phyloP scores from a whole-genome alignment of 2,888 invertebrate species.

The Halictus ligatus region DNA sequence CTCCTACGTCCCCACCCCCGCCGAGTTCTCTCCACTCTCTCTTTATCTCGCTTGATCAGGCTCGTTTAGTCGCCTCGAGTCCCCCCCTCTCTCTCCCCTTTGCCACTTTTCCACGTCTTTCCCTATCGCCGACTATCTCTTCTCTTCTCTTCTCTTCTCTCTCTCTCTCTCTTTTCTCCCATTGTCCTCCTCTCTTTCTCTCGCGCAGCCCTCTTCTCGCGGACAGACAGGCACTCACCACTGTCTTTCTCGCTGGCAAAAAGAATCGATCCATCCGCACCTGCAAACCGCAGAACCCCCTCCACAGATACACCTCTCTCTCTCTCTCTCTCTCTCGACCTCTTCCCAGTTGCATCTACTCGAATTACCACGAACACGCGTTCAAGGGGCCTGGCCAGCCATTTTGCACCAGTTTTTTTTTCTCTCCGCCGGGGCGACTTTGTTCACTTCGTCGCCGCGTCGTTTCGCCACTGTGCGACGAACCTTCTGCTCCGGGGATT shows the following conservation, averaged over 20 bases:
- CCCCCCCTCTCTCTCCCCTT: too few relatives aligned
- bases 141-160: background rate
- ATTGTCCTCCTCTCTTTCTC: slow-evolving; percentile 10
- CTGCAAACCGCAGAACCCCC: slow-evolving; percentile 47
- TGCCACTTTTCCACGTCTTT: background rate
- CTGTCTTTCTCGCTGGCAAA: slow-evolving; percentile 3
- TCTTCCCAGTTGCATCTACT: slow-evolving; percentile 47
- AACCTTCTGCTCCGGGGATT: background rate
- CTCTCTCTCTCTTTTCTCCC: slow-evolving; percentile 8
- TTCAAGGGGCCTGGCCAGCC: slow-evolving; percentile 34
- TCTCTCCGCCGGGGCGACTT: slow-evolving; percentile 12
- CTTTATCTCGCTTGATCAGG: slow-evolving; percentile 16
- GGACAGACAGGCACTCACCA: background rate
- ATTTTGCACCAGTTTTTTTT: slow-evolving; percentile 41
- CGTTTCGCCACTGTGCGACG: background rate
- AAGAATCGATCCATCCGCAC: slow-evolving; percentile 56
- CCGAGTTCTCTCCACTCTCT: slow-evolving; percentile 20
- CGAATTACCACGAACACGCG: background rate
- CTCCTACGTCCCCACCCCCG: background rate
- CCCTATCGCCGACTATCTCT: background rate
- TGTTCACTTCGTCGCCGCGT: background rate
- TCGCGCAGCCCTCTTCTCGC: background rate
- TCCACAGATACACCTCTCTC: too few relatives aligned
- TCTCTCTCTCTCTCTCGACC: background rate
- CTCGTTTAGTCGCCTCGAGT: slow-evolving; percentile 27